Evolutionary conservation across 2,113 vertebrate genomes (phyloP).

Genomic region (Centropus unirufus): DNA sequence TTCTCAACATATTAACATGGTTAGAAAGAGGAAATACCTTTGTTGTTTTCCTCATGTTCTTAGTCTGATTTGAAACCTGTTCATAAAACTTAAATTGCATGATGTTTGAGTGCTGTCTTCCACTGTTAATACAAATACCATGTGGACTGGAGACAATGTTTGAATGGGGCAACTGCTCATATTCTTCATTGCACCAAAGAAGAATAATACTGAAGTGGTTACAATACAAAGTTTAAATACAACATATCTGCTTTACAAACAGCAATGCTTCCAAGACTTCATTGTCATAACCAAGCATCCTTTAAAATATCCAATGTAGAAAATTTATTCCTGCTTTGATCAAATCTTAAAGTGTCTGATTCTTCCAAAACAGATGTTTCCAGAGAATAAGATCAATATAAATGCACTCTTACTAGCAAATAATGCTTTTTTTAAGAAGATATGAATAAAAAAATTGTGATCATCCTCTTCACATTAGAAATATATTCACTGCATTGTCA

Average conservation of each 20-base stretch:
- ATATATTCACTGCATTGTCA: slow-evolving; percentile 10
- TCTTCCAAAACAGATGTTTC: neutral
- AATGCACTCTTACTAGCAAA: neutral
- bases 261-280: neutral
- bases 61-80: neutral
- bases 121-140: neutral
- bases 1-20: neutral
- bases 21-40: neutral
- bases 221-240: neutral
- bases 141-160: neutral
- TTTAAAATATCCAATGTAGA: neutral
- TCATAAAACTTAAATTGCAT: neutral
- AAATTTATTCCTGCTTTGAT: neutral
- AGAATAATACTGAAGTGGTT: neutral
- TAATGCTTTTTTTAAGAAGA: neutral
- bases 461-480: neutral
- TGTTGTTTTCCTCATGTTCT: neutral
- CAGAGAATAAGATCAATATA: neutral
- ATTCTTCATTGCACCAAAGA: neutral
- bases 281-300: neutral
- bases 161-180: neutral
- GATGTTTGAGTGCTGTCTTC: neutral
- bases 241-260: neutral
- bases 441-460: neutral
- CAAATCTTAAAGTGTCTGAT: neutral